Evolutionary conservation across 2,888 invertebrate species (phyloP).

Genomic region (Ophonus ardosiacus): DNA sequence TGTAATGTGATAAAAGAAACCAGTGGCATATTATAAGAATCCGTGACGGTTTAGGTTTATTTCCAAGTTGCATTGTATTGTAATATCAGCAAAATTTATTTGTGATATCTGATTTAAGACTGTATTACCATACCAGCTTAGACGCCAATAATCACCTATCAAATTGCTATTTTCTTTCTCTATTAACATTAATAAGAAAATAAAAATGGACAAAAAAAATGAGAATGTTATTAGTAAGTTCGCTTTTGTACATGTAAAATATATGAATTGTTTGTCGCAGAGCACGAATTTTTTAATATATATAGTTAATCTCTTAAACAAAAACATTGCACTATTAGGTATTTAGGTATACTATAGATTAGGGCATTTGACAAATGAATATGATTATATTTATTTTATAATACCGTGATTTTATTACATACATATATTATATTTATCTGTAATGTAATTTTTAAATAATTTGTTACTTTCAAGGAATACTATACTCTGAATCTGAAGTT

Average conservation of each 20-base stretch:
- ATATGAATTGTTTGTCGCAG: constrained; percentile 71
- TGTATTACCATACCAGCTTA: constrained; percentile 53
- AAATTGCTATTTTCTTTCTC: constrained; percentile 54
- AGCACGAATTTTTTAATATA: constrained; percentile 69
- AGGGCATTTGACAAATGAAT: constrained; percentile 61
- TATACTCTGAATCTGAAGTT: constrained; percentile 6
- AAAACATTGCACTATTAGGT: constrained; percentile 72
- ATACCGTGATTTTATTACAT: constrained; percentile 55
- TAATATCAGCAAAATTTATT: constrained; percentile 15
- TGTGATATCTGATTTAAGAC: constrained; percentile 59
- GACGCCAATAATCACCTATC: constrained; percentile 54
- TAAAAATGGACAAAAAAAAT: constrained; percentile 60
- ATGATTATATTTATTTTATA: constrained; percentile 62
- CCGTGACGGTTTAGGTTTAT: background rate
- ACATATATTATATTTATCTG: constrained; percentile 50
- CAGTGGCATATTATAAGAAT: background rate
- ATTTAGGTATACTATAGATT: constrained; percentile 71
- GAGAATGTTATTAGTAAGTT: constrained; percentile 66
- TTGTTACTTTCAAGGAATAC: constrained; percentile 54
- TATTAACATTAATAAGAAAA: constrained; percentile 58
- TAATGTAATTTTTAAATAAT: constrained; percentile 56
- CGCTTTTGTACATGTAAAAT: constrained; percentile 72
- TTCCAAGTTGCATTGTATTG: background rate
- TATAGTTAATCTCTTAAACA: constrained; percentile 67
- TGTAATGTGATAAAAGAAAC: constrained; percentile 55